Evolutionary conservation across 2,113 vertebrate genomes (phyloP).

Genomic region (Austrofundulus limnaeus): DNA sequence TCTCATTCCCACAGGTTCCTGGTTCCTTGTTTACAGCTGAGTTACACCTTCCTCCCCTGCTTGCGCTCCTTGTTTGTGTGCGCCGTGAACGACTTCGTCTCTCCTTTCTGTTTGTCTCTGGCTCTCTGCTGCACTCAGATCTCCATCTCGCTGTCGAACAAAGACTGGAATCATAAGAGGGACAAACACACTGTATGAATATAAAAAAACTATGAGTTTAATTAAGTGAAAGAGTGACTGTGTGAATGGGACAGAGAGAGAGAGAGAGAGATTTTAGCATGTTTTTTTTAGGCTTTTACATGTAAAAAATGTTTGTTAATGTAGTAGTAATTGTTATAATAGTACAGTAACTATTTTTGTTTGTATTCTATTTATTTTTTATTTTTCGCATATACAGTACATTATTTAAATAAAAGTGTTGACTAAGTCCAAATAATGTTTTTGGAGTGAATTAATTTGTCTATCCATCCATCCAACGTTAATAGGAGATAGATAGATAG

Average conservation of each 20-base stretch:
- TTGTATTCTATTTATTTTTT: no score
- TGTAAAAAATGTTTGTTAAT: slow-evolving; percentile 4
- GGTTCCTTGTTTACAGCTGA: slow-evolving; percentile 80
- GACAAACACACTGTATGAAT: slow-evolving; percentile 39
- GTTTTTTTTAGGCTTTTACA: not conserved
- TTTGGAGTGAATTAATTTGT: no score
- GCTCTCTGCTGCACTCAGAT: slow-evolving; percentile 77
- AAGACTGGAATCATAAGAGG: slow-evolving; percentile 36
- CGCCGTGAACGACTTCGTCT: slow-evolving; percentile 70
- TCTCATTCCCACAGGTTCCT: slow-evolving; percentile 69
- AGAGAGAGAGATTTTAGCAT: no score
- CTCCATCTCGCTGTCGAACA: slow-evolving; percentile 48
- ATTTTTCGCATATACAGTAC: no score
- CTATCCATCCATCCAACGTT: no score
- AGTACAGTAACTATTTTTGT: not conserved
- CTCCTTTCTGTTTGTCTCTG: slow-evolving; percentile 76
- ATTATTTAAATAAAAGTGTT: not conserved
- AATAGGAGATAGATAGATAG: no score
- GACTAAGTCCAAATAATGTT: no score
- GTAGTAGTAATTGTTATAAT: not conserved
- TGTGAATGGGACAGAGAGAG: not conserved
- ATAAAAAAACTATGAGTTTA: not conserved
- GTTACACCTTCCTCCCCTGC: slow-evolving; percentile 78
- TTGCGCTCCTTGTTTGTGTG: slow-evolving; percentile 76
- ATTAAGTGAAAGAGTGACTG: not conserved